Conservation (phyloP, 2,113 vertebrate genomes). For the Bujurquina vittata region DNA sequence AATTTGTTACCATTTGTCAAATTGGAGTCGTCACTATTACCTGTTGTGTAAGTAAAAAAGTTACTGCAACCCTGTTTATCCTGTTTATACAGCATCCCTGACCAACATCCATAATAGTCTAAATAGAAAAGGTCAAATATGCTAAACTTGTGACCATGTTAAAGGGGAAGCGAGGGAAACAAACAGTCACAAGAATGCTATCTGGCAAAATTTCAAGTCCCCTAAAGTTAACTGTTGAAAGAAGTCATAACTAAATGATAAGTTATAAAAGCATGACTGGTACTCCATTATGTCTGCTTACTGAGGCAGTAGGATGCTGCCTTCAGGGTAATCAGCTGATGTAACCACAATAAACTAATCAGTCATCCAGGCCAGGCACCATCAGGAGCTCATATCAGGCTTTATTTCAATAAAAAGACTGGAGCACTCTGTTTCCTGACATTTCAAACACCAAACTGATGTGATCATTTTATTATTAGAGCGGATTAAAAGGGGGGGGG, state of each 20-base stretch:
- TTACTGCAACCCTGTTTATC: not conserved
- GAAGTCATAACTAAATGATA: conserved; percentile 1
- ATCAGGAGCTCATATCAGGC: not conserved
- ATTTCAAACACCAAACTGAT: not conserved
- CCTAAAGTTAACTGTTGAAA: not conserved
- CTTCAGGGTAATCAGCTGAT: conserved; percentile 57
- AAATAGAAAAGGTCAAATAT: not conserved
- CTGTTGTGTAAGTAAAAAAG: not conserved
- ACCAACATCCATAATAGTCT: not conserved
- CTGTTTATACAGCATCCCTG: not conserved
- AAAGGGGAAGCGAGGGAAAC: not conserved
- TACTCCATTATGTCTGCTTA: not conserved
- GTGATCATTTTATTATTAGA: not conserved
- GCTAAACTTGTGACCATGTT: not conserved
- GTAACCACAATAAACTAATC: conserved; percentile 7
- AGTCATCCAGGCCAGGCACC: not conserved
- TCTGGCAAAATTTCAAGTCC: conserved; percentile 10
- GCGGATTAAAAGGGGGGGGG: not conserved
- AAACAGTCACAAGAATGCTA: conserved; percentile 17
- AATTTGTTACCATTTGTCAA: not conserved
- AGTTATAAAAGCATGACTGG: conserved; percentile 9
- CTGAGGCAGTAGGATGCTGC: not conserved
- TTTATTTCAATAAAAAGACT: fast-evolving
- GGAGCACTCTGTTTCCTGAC: not conserved
- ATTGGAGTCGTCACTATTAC: not conserved